These are phyloP conservation scores for Fundulus diaphanus DNA, from an alignment of 2,797 vertebrate species.

Conservation along the genomic window DNA sequence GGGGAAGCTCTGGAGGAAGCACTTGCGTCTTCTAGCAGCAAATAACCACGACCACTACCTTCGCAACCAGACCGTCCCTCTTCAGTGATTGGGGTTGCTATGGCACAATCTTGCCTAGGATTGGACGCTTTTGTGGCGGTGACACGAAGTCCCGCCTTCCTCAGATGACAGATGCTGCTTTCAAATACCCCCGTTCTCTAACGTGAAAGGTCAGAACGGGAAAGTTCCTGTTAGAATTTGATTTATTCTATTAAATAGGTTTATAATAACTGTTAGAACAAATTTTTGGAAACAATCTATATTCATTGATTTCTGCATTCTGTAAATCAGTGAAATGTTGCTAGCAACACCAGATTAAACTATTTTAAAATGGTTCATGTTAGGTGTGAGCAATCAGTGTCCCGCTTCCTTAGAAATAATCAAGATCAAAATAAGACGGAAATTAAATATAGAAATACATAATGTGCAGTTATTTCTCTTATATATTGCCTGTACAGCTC, in stretches of 20 bases:
- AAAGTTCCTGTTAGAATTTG: neutral
- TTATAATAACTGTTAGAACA: neutral
- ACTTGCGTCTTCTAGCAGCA: conserved; percentile 64
- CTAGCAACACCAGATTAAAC: neutral
- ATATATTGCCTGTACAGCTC: neutral
- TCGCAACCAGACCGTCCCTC: conserved; percentile 69
- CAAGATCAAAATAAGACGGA: neutral
- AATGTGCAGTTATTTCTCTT: neutral
- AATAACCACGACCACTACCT: conserved; percentile 69
- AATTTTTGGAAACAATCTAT: neutral
- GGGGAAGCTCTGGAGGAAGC: conserved; percentile 53
- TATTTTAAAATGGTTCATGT: neutral
- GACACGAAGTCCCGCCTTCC: conserved; percentile 59
- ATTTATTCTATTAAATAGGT: neutral
- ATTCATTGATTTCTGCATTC: neutral
- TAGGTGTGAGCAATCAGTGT: neutral
- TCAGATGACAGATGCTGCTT: conserved; percentile 39
- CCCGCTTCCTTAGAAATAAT: neutral
- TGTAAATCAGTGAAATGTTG: neutral
- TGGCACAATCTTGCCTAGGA: conserved; percentile 44
- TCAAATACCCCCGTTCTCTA: conserved; percentile 28
- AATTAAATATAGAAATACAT: neutral
- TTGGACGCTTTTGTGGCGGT: conserved; percentile 50
- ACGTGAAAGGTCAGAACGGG: conserved; percentile 36
- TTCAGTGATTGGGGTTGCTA: conserved; percentile 76